Conservation (phyloP, 2,888 invertebrate species). For the Eupeodes latifasciatus region DNA sequence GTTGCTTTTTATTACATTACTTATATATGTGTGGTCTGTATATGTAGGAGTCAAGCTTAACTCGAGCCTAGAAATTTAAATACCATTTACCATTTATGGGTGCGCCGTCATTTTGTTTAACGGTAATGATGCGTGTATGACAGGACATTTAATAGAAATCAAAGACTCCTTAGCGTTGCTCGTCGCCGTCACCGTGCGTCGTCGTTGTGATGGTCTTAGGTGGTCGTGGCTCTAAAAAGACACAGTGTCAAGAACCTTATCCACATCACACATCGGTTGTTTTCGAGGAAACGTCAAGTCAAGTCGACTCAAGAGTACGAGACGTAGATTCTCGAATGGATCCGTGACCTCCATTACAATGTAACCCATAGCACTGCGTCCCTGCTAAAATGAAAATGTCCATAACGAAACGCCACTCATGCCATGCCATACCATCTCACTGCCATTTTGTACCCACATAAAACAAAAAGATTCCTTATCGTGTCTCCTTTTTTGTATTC, state of each 20-base stretch:
- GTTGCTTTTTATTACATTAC: conserved; percentile 25
- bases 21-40: background rate
- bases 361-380: background rate
- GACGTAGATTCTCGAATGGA: conserved; percentile 15
- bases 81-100: conserved; percentile 68
- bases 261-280: conserved; percentile 43
- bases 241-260: conserved; percentile 45
- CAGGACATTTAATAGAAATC: conserved; percentile 70
- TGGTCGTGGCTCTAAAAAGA: conserved; percentile 8
- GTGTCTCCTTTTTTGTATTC: background rate
- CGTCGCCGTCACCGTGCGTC: too few relatives aligned
- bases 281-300: background rate
- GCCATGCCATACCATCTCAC: background rate
- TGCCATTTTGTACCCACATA: conserved; percentile 28
- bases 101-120: conserved; percentile 57
- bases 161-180: conserved; percentile 45
- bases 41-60: conserved; percentile 37
- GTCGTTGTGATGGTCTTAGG: background rate
- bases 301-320: background rate
- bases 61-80: conserved; percentile 62
- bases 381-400: conserved; percentile 44
- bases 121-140: conserved; percentile 73
- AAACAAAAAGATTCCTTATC: conserved; percentile 64
- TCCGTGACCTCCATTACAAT: conserved; percentile 66
- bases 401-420: conserved; percentile 12